phyloP scores from a whole-genome alignment of 2,888 invertebrate genomes.

The Apodemia zela region DNA sequence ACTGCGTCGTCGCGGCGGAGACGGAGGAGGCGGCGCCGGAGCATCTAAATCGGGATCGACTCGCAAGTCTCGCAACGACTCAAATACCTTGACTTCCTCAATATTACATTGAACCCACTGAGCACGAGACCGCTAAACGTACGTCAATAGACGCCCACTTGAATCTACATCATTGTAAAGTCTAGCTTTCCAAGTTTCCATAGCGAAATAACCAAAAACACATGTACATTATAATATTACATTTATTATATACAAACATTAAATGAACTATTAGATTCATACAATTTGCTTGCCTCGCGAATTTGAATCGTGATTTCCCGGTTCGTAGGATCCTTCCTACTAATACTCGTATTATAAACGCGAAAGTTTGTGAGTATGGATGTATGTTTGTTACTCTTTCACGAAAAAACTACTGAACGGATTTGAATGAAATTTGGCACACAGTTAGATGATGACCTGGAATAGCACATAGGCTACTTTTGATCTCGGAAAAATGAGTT shows the following conservation, averaged over 20 bases:
- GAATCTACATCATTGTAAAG: constrained; percentile 43
- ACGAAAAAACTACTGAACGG: too few relatives aligned
- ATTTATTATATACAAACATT: background rate
- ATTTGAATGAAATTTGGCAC: too few relatives aligned
- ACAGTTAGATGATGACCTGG: too few relatives aligned
- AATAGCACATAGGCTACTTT: too few relatives aligned
- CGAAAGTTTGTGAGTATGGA: too few relatives aligned
- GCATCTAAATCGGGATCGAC: constrained; percentile 79
- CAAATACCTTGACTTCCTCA: constrained; percentile 81
- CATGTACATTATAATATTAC: background rate
- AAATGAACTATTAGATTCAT: background rate
- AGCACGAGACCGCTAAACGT: constrained; percentile 68
- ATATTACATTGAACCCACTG: constrained; percentile 79
- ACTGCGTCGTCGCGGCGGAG: constrained; percentile 73
- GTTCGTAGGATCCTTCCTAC: too few relatives aligned
- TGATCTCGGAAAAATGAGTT: too few relatives aligned
- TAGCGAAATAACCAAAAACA: constrained; percentile 18
- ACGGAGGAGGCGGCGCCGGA: constrained; percentile 65
- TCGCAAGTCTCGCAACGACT: constrained; percentile 76
- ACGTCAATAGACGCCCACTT: constrained; percentile 75
- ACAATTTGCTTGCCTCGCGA: background rate
- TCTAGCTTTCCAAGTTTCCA: constrained; percentile 43
- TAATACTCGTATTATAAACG: too few relatives aligned
- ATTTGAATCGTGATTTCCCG: too few relatives aligned
- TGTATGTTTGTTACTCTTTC: too few relatives aligned